Conservation (phyloP, 2,797 vertebrate genomes). For the Halcyon smyrnensis region DNA sequence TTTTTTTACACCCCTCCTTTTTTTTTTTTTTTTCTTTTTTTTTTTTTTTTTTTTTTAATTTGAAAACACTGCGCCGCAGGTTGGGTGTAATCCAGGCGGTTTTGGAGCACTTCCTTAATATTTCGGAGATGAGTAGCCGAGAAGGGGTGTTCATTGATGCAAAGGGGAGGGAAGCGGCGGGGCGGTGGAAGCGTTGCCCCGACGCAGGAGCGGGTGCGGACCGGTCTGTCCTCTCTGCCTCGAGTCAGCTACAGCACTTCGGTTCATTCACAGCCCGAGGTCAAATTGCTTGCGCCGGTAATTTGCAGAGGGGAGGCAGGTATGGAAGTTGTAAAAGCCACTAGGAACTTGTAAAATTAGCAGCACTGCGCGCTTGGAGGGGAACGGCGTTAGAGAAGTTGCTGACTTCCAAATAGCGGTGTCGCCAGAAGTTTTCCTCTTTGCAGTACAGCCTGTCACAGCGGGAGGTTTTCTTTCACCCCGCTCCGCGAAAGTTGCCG, state of each 20-base stretch:
- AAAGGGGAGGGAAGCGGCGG: neutral
- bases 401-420: constrained; percentile 11
- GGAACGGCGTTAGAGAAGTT: neutral
- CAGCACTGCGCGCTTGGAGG: neutral
- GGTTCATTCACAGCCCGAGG: neutral
- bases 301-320: neutral
- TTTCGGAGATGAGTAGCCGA: constrained; percentile 9
- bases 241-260: neutral
- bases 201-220: neutral
- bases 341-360: neutral
- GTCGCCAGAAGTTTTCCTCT: constrained; percentile 1
- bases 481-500: neutral
- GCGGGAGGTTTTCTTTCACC: neutral
- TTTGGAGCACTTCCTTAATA: neutral
- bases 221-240: neutral
- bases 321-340: neutral
- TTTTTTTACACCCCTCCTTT: no score
- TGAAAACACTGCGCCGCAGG: neutral
- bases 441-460: neutral
- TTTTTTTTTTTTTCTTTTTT: neutral
- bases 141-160: neutral
- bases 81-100: neutral
- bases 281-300: neutral
- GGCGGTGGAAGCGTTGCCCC: neutral
- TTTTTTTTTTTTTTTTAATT: neutral